phyloP scores from a whole-genome alignment of 2,797 vertebrate species.

The Euthynnus affinis region DNA sequence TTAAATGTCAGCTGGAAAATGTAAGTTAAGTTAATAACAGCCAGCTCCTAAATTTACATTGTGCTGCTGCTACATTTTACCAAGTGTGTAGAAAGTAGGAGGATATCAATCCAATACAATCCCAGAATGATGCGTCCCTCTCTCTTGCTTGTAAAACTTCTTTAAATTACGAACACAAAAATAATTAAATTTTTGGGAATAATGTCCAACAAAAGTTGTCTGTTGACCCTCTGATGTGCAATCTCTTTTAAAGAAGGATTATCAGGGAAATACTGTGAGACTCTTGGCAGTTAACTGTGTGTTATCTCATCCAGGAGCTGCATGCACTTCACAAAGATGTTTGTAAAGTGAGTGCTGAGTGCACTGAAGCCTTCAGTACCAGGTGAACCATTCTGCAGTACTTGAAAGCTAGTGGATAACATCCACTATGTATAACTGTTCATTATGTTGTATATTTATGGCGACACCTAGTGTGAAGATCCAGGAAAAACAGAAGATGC shows the following conservation, averaged over 20 bases:
- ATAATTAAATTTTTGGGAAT: background rate
- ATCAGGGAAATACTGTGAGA: background rate
- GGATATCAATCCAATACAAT: background rate
- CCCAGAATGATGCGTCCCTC: background rate
- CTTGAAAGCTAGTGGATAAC: background rate
- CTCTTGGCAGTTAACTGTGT: background rate
- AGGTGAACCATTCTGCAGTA: constrained; percentile 20
- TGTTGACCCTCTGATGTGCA: background rate
- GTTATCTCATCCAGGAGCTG: too few species aligned
- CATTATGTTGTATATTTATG: background rate
- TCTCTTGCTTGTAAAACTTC: background rate
- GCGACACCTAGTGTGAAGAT: constrained; percentile 26
- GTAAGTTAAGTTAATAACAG: background rate
- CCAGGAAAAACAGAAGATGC: constrained; percentile 20
- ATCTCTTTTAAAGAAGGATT: background rate
- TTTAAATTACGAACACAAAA: background rate
- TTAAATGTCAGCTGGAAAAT: constrained; percentile 23
- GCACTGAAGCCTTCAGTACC: constrained; percentile 13
- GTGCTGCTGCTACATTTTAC: background rate
- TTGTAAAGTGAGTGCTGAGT: constrained; percentile 27
- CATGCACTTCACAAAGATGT: constrained; percentile 8
- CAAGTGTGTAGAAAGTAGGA: background rate
- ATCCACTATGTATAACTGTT: background rate
- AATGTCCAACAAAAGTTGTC: background rate
- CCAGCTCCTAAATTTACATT: background rate